Conservation (phyloP, 2,113 vertebrate species). For the Panurus biarmicus region DNA sequence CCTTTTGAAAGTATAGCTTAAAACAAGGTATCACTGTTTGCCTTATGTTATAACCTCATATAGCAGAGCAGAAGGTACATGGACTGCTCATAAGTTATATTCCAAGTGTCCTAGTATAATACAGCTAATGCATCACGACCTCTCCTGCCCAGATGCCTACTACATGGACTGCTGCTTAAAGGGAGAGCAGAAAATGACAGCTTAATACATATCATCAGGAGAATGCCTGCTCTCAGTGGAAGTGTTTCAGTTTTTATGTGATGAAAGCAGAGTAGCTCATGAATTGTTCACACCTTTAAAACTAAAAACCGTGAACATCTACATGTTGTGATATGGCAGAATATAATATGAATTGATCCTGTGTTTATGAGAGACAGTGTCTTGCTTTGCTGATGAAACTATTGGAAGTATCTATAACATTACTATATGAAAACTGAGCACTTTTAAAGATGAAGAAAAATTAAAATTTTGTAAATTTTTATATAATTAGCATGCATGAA, state of each 20-base stretch:
- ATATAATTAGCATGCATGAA: background rate
- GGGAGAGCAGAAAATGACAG: background rate
- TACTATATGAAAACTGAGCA: background rate
- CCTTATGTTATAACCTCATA: background rate
- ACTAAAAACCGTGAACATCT: rapidly evolving
- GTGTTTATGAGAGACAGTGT: background rate
- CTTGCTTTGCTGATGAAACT: background rate
- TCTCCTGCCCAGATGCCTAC: background rate
- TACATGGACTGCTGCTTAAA: background rate
- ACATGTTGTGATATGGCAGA: background rate
- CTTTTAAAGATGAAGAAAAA: background rate
- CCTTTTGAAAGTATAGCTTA: background rate
- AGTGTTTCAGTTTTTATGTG: background rate
- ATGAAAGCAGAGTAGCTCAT: background rate
- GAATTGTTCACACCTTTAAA: background rate
- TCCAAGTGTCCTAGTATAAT: background rate
- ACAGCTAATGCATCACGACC: background rate
- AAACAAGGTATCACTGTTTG: background rate
- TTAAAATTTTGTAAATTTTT: background rate
- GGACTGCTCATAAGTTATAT: background rate
- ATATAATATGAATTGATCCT: background rate
- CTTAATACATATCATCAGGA: background rate
- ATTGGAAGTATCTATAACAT: background rate
- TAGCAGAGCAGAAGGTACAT: background rate
- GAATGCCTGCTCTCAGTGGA: background rate